A percentile compares a stretch with the other conserved stretches of the same genome.
Conservation (phyloP, 1,140 invertebrate genomes). For the Macrosteles quadrilineatus region DNA sequence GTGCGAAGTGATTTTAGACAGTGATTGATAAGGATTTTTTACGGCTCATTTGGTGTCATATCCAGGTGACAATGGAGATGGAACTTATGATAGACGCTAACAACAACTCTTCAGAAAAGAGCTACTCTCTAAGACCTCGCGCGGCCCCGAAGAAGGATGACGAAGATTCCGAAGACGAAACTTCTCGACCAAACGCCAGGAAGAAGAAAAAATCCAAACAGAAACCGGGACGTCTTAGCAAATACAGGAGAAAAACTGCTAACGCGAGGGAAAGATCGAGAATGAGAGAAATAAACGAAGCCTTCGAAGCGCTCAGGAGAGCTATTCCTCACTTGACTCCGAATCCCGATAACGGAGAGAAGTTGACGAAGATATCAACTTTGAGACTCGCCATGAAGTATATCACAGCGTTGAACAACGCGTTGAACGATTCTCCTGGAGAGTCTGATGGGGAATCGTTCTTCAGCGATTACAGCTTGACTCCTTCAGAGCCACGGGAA, state of each 20-base stretch:
- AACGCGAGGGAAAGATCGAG: constrained; percentile 82
- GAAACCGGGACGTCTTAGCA: constrained; percentile 80
- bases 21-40: no score
- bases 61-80: neutral
- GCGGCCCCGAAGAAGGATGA: constrained; percentile 33
- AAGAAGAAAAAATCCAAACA: constrained; percentile 58
- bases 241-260: constrained; percentile 85
- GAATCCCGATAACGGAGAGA: constrained; percentile 53
- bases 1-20: no score
- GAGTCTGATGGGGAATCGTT: constrained; percentile 38
- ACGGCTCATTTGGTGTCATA: no score
- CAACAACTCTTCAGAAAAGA: constrained; percentile 41
- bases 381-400: constrained; percentile 84
- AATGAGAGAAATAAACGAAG: constrained; percentile 87
- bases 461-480: constrained; percentile 24
- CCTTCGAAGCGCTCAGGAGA: constrained; percentile 76
- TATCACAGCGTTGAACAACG: constrained; percentile 65
- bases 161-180: constrained; percentile 38
- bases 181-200: constrained; percentile 34
- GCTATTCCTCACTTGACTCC: constrained; percentile 61
- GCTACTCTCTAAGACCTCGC: constrained; percentile 41
- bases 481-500: constrained; percentile 19
- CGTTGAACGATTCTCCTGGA: constrained; percentile 40
- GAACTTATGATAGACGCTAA: constrained; percentile 47
- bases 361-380: constrained; percentile 87